Percentiles rank a stretch among this genome's conserved stretches.
These are phyloP conservation scores for Drosophila putrida DNA, from an alignment of 2,888 invertebrate genomes.

Conservation along the genomic window DNA sequence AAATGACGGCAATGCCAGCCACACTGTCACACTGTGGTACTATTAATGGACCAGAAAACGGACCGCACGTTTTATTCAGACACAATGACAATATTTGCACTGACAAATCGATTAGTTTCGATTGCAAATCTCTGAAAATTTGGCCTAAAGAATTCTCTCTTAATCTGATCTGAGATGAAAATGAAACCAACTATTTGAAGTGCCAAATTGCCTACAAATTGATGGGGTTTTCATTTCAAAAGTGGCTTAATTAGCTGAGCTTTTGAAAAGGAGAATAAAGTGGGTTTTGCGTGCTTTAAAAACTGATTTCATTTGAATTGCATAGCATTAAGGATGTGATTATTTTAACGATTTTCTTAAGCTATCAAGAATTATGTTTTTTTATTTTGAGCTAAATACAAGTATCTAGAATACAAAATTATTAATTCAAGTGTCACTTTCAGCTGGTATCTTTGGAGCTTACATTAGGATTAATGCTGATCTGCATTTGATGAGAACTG, in stretches of 20 bases:
- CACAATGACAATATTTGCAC: constrained; percentile 31
- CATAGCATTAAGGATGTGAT: too few species aligned
- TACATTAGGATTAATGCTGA: background rate
- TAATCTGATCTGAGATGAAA: background rate
- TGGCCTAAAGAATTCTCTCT: background rate
- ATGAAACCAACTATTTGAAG: constrained; percentile 7
- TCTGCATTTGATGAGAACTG: background rate
- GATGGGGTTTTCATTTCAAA: background rate
- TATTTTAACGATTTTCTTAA: too few species aligned
- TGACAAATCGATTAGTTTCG: constrained; percentile 30
- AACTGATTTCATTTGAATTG: too few species aligned
- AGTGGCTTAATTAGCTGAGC: background rate
- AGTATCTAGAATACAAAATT: background rate
- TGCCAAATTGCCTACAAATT: background rate
- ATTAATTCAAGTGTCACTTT: background rate
- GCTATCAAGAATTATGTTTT: too few species aligned
- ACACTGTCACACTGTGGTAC: constrained; percentile 9
- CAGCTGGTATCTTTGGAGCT: background rate
- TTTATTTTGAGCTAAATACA: too few species aligned
- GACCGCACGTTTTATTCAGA: constrained; percentile 16
- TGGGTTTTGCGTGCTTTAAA: background rate
- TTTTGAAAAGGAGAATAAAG: background rate
- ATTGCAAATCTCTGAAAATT: background rate
- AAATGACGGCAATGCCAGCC: constrained; percentile 38
- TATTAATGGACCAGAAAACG: constrained; percentile 44